Evolutionary conservation across 2,797 vertebrate species (phyloP).

Genomic region (Coregonus suidteri): DNA sequence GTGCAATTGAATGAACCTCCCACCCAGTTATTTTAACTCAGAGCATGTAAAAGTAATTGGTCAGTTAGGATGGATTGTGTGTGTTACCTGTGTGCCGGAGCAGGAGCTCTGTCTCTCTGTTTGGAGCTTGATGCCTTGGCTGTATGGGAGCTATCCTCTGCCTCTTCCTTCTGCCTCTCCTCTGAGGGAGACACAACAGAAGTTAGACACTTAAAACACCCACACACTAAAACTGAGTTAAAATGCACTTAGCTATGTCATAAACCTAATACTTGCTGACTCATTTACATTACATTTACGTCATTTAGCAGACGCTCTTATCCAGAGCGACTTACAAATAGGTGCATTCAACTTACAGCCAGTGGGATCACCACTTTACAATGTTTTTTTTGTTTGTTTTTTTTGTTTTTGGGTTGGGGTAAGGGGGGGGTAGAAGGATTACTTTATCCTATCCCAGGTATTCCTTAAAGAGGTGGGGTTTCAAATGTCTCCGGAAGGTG

Average conservation of each 20-base stretch:
- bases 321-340: too few species aligned
- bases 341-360: too few species aligned
- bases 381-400: too few species aligned
- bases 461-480: too few species aligned
- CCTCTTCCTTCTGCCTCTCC: constrained; percentile 76
- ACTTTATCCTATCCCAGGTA: too few species aligned
- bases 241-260: constrained; percentile 3
- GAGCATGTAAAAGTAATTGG: not conserved
- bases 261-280: constrained; percentile 84
- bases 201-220: constrained; percentile 9
- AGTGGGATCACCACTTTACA: too few species aligned
- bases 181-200: constrained; percentile 44
- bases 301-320: too few species aligned
- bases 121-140: not conserved
- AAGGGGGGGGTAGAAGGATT: too few species aligned
- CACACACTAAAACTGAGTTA: not conserved
- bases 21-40: not conserved
- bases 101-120: constrained; percentile 37
- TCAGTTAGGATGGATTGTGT: not conserved
- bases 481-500: too few species aligned
- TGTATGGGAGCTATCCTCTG: constrained; percentile 54
- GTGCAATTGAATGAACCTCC: too few species aligned
- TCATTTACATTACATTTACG: constrained; percentile 40
- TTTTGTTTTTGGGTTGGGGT: too few species aligned
- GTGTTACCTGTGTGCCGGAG: constrained; percentile 72